Conservation (phyloP, 35 echinoderm and acorn worm genomes). For the Acanthaster planci region DNA sequence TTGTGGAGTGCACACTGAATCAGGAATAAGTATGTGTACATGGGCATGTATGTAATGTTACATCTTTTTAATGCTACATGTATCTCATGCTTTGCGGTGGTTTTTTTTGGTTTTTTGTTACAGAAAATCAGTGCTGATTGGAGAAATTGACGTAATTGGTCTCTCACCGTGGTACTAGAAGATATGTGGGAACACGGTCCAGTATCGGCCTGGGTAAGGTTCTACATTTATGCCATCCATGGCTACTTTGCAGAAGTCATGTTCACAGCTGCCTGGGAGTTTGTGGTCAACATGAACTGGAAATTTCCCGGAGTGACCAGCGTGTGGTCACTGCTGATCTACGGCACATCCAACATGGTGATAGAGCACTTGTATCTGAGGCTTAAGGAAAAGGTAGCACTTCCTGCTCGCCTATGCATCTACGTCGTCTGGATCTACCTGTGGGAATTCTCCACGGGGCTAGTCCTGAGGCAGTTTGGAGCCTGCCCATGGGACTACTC, state of each 20-base stretch:
- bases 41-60: too few species aligned
- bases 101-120: too few species aligned
- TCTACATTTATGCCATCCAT: conserved; percentile 99
- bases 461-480: conserved; percentile 78
- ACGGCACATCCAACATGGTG: conserved; percentile 78
- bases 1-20: too few species aligned
- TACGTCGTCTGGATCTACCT: conserved; percentile 90
- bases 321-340: conserved; percentile 96
- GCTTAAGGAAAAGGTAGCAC: conserved; percentile 65
- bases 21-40: too few species aligned
- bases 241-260: conserved; percentile 96
- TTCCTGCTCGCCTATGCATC: conserved; percentile 56
- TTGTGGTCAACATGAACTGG: conserved; percentile 94
- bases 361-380: conserved; percentile 86
- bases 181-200: conserved; percentile 91
- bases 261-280: conserved; percentile 98
- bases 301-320: conserved; percentile 93
- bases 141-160: not conserved
- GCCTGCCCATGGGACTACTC: conserved; percentile 99
- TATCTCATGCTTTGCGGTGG: too few species aligned
- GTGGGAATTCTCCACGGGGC: conserved; percentile 94
- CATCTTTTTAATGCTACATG: too few species aligned
- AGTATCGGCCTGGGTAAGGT: conserved; percentile 77
- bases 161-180: not conserved
- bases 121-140: too few species aligned